phyloP scores from a whole-genome alignment of 2,888 invertebrate genomes.

The Diadromus collaris region DNA sequence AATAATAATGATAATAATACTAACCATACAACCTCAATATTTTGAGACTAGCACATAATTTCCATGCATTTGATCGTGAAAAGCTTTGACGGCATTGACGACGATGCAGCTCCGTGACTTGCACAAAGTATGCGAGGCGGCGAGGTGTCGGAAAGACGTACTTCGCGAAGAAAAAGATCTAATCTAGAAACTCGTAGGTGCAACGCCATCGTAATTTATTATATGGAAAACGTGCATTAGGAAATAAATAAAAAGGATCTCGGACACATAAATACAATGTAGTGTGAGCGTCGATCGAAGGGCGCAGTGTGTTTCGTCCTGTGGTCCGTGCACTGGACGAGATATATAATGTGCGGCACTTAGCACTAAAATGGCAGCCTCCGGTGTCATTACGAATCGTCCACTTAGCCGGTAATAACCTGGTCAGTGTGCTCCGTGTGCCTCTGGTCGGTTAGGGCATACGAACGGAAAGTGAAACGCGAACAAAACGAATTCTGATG shows the following conservation, averaged over 20 bases:
- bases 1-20: neutral
- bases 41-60: neutral
- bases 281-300: slow-evolving; percentile 17
- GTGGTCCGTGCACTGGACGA: slow-evolving; percentile 51
- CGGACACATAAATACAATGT: slow-evolving; percentile 1
- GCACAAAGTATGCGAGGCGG: neutral
- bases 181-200: neutral
- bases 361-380: slow-evolving; percentile 73
- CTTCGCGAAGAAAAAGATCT: neutral
- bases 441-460: slow-evolving; percentile 51
- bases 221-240: slow-evolving; percentile 29
- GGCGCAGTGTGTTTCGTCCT: slow-evolving; percentile 44
- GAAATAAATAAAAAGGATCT: slow-evolving; percentile 21
- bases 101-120: neutral
- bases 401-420: slow-evolving; percentile 74
- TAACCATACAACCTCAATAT: neutral
- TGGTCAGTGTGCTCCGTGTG: slow-evolving; percentile 63
- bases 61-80: neutral
- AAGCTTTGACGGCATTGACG: neutral
- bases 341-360: slow-evolving; percentile 70
- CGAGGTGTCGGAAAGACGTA: slow-evolving; percentile 7
- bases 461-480: slow-evolving; percentile 66
- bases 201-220: slow-evolving; percentile 13
- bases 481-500: slow-evolving; percentile 57
- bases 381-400: slow-evolving; percentile 75